These are phyloP conservation scores for Rhinolophus ferrumequinum DNA, from an alignment of 2,113 vertebrate genomes.

Conservation along the genomic window DNA sequence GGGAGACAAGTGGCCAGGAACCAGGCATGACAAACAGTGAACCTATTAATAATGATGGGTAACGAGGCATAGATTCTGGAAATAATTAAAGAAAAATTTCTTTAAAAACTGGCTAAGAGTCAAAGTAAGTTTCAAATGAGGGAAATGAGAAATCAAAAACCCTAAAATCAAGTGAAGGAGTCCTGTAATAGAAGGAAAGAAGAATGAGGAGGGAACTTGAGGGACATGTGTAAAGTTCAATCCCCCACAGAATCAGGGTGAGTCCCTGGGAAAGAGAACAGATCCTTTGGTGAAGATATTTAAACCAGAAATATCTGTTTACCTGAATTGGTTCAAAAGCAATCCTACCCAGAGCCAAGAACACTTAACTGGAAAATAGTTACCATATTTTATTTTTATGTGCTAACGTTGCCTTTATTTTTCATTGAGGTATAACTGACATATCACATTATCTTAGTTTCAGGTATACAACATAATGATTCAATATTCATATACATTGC, in stretches of 20 bases:
- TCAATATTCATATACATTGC: neutral
- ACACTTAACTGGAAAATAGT: neutral
- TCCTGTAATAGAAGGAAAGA: neutral
- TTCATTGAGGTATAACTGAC: neutral
- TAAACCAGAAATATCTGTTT: neutral
- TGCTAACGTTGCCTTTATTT: neutral
- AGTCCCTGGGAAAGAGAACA: neutral
- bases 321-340: neutral
- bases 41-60: neutral
- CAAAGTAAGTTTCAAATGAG: slow-evolving; percentile 35
- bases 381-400: neutral
- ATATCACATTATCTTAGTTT: neutral
- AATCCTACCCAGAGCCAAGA: slow-evolving; percentile 18
- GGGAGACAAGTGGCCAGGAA: neutral
- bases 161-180: neutral
- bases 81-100: slow-evolving; percentile 14
- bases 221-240: neutral
- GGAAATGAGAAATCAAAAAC: neutral
- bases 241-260: neutral
- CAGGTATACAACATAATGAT: neutral
- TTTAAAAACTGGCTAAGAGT: neutral
- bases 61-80: neutral
- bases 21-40: neutral
- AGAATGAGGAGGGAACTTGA: neutral
- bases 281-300: slow-evolving; percentile 20